Base-by-base conservation (phyloP, 2,797 vertebrate species). In the Antrozous pallidus region DNA sequence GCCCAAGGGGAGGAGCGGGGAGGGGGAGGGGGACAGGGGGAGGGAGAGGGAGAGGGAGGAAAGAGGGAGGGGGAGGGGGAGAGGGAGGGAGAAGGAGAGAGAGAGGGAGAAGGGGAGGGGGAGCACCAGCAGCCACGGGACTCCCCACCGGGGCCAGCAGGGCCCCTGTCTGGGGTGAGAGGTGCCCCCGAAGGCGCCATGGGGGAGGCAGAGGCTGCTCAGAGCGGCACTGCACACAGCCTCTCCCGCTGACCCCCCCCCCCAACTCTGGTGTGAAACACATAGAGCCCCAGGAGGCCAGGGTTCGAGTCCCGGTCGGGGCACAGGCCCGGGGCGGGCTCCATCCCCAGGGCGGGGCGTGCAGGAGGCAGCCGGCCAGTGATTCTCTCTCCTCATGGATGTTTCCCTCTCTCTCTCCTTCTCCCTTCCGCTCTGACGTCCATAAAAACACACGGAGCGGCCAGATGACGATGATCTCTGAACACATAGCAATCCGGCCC, bases 171-270 rank as follows among this genome's bases (percentile, higher is more conserved):
- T 28, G 31, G 61, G 28, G 7, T 9, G 22, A 69, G 65, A 58
- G 54, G 13, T 22, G 7, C 5, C 54, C 36, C 28, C 14, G 88
- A 67, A 80, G 20, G 40, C 2, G 3, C 8, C 61, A 0, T 5
- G 17, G 12, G 40, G 70, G 51, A 65, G 33, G 24, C 3, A 10
- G 28, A 63, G 3, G 4, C 18, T 6, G 14, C 36, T 73, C 16
- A 0, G 0, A 22, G 5, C 4, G 0, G 56, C 20, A 69, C 54
- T 33, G 36, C 22, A 58, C 26, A 28, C 42, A 22, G 17, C 45
- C n/a, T 10, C 77, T 49, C 51, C 2, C 20, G 8, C 24, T 47
- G 22, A 26, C 26, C 40, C n/a, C 38, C 7, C 8, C 10, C 14
- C 31, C n/a, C 18, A 9, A 7, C 31, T 13, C 42, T 22, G 65